These are phyloP conservation scores for Neosilurus hyrtlii DNA, from an alignment of 2,797 vertebrate species.

Conservation along the genomic window DNA sequence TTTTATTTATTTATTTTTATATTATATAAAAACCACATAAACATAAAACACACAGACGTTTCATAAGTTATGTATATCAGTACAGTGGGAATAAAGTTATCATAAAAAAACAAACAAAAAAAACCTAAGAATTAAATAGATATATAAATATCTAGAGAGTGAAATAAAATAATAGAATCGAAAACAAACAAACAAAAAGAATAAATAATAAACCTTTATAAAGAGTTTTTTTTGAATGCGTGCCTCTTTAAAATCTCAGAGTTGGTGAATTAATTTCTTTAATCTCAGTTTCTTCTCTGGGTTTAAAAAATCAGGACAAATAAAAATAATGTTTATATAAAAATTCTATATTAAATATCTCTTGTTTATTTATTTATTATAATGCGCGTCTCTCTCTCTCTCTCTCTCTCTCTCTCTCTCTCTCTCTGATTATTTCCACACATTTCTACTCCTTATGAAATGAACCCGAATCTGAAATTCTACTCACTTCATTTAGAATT, in stretches of 20 bases:
- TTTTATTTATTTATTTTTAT: no score
- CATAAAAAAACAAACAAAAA: not conserved
- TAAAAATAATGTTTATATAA: no score
- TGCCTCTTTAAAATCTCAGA: not conserved
- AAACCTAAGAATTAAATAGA: not conserved
- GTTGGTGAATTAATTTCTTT: not conserved
- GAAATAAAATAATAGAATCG: no score
- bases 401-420: not conserved
- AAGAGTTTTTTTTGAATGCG: not conserved
- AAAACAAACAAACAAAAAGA: not conserved
- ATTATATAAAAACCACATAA: not conserved
- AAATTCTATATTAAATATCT: not conserved
- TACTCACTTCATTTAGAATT: not conserved
- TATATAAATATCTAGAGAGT: no score
- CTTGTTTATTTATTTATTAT: not conserved
- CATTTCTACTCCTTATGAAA: not conserved
- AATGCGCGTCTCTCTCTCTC: not conserved
- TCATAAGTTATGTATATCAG: not conserved
- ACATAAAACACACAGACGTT: not conserved
- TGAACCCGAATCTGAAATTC: not conserved
- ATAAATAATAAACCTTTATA: not conserved
- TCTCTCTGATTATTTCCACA: not conserved
- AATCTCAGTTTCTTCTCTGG: not conserved
- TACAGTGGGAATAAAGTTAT: not conserved
- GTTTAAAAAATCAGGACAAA: no score